These are phyloP conservation scores for Phylloscopus collybita DNA, from an alignment of 2,797 vertebrate genomes.

Conservation along the genomic window DNA sequence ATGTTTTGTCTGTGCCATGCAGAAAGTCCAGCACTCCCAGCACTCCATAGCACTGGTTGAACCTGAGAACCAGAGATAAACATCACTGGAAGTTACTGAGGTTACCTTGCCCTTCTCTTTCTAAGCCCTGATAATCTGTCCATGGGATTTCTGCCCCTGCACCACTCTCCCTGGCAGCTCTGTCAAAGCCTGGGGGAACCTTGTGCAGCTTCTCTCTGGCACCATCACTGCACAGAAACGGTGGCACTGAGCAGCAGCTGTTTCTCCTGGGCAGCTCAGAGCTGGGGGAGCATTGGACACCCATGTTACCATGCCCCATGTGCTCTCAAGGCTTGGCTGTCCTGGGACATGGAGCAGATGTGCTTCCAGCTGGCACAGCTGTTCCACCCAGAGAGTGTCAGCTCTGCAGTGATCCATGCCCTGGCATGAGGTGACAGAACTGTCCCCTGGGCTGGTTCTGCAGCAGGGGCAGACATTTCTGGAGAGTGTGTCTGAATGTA, in stretches of 20 bases:
- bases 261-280: background rate
- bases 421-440: background rate
- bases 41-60: constrained; percentile 91
- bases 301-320: fast-evolving
- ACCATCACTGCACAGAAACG: fast-evolving
- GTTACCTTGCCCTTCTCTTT: background rate
- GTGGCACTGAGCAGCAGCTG: background rate
- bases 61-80: constrained; percentile 77
- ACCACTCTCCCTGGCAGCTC: background rate
- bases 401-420: background rate
- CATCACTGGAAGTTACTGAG: background rate
- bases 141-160: background rate
- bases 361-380: background rate
- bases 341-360: fast-evolving
- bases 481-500: background rate
- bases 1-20: constrained; percentile 87
- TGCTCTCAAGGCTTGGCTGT: background rate
- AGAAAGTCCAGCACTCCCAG: constrained; percentile 90
- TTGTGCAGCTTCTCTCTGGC: background rate
- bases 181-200: background rate
- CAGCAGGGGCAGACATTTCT: background rate
- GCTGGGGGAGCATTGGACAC: background rate
- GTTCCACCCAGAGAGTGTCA: fast-evolving
- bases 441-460: background rate
- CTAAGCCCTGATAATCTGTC: background rate